Base-by-base conservation (phyloP, 2,797 vertebrate species). In the Cyprinodon diabolis region DNA sequence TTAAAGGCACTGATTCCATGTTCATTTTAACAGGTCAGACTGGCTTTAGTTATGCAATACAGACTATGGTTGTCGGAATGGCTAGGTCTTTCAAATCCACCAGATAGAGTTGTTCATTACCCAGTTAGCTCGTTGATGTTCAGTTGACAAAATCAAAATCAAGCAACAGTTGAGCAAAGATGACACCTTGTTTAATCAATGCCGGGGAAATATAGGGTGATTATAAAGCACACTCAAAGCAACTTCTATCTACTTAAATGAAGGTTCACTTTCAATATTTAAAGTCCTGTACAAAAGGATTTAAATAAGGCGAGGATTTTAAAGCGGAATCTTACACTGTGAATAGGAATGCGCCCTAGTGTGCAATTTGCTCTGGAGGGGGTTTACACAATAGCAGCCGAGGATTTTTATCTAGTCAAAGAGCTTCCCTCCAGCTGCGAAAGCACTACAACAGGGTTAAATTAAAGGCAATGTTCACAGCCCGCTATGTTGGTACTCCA, bases 381-480 rank as follows among this genome's bases (percentile, higher is more conserved):
- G 76, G 77, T 52, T 79, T 80, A 80, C 66, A 82, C 77, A 86
- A 80, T 83, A 86, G 71, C 30, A 81, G 71, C 15, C 78, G 76
- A 83, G 80, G 84, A 85, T 88, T 88, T 90, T 83, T 84, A 85
- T 89, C 86, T 77, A 86, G 74, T 4, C 57, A 78, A 83, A 66
- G 69, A 23, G 54, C 63, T 87, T 65, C 74, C 74, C 72, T 89
- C 90, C 87, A 89, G 90, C 88, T 93, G 90, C 79, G 84, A 75
- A 43, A 58, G 52, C 80, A 79, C 76, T 77, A 73, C 84, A 81
- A 5, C 13, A 7, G 69, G 81, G 85, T 85, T 90, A 89, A 86
- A 87, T 90, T 90, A 88, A 89, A 91, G 71, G 72, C 80, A 70
- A 84, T 79, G 71, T 80, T 74, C 75, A 72, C 71, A 69, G 80